Evolutionary conservation across 2,888 invertebrate species (phyloP).

Genomic region (Monopis laevigella): DNA sequence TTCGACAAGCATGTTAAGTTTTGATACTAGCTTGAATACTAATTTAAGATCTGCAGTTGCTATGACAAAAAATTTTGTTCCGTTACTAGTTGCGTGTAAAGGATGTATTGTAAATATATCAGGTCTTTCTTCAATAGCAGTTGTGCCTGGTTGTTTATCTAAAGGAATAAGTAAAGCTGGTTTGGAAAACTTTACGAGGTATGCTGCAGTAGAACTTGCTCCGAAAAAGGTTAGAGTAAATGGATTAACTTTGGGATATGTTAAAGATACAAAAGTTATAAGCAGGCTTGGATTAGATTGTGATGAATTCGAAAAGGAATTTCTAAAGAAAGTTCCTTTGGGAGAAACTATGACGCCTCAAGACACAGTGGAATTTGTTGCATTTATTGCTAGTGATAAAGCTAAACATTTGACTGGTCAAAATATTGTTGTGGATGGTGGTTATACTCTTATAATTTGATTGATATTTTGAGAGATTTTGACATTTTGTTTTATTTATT

Average conservation of each 20-base stretch:
- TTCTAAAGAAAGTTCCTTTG: constrained; percentile 81
- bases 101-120: constrained; percentile 89
- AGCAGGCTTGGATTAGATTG: constrained; percentile 79
- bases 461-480: too few species aligned
- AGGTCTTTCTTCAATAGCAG: constrained; percentile 82
- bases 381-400: constrained; percentile 80
- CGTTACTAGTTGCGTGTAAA: constrained; percentile 75
- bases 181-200: constrained; percentile 87
- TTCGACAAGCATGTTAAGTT: constrained; percentile 78
- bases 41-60: constrained; percentile 79
- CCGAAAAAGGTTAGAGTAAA: constrained; percentile 80
- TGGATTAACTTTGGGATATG: constrained; percentile 82
- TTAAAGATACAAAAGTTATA: constrained; percentile 82
- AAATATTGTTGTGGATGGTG: constrained; percentile 85
- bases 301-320: constrained; percentile 74
- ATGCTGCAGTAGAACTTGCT: constrained; percentile 81
- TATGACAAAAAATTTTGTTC: constrained; percentile 80
- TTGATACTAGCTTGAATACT: constrained; percentile 80
- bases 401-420: constrained; percentile 85
- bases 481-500: too few species aligned
- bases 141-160: constrained; percentile 82
- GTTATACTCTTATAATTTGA: too few species aligned
- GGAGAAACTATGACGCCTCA: constrained; percentile 77
- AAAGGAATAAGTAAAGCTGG: constrained; percentile 89
- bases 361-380: constrained; percentile 84